These are phyloP conservation scores for Zeus faber DNA, from an alignment of 2,113 vertebrate genomes.

Conservation along the genomic window DNA sequence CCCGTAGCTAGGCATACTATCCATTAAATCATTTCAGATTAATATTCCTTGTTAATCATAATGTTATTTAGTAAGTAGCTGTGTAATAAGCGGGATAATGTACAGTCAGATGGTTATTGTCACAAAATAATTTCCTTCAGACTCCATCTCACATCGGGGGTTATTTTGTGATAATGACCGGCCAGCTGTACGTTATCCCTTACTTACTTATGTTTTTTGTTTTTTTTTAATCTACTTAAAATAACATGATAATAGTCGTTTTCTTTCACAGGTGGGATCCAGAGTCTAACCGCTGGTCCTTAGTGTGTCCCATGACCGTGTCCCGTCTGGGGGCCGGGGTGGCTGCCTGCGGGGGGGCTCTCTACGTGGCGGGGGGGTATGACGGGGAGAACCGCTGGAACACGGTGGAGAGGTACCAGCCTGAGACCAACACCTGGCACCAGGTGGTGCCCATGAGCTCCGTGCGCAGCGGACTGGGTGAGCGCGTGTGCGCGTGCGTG, in stretches of 20 bases:
- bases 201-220: not conserved
- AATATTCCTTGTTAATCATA: no score
- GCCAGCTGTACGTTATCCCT: conserved; percentile 2
- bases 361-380: conserved; percentile 79
- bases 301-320: conserved; percentile 73
- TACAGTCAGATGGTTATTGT: no score
- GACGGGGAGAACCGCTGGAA: conserved; percentile 77
- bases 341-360: conserved; percentile 62
- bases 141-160: no score
- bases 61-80: no score
- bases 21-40: no score
- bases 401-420: conserved; percentile 75
- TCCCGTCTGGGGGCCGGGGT: conserved; percentile 78
- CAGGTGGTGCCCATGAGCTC: conserved; percentile 72
- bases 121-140: no score
- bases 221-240: not conserved
- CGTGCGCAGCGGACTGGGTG: conserved; percentile 77
- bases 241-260: not conserved
- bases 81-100: no score
- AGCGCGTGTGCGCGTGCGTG: conserved; percentile 20
- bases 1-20: no score
- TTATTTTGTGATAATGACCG: no score
- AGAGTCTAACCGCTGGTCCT: conserved; percentile 75
- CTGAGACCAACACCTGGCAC: conserved; percentile 76
- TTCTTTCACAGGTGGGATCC: conserved; percentile 75